A percentile compares a stretch with the other conserved stretches of the same genome.
phyloP scores from a whole-genome alignment of 2,113 vertebrate species.

The Cacatua alba region DNA sequence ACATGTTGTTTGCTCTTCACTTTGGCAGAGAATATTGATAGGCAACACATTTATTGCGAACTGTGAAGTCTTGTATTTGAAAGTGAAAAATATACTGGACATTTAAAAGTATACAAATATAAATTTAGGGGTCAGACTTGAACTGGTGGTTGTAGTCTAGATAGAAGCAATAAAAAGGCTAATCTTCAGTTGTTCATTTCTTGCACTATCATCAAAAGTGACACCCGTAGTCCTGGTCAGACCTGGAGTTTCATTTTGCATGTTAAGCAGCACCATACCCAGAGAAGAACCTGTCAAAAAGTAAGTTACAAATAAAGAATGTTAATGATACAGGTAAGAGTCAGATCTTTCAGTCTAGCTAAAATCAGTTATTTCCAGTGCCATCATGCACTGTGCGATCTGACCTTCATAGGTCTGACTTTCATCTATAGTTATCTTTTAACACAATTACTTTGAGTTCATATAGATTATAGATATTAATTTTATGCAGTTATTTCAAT shows the following conservation, averaged over 20 bases:
- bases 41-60: background rate
- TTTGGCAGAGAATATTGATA: background rate
- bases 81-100: background rate
- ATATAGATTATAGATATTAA: background rate
- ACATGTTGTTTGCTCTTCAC: background rate
- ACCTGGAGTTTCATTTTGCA: background rate
- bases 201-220: background rate
- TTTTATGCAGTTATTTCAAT: background rate
- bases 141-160: background rate
- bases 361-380: background rate
- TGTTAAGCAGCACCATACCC: background rate
- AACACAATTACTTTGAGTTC: background rate
- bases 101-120: background rate
- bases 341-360: background rate
- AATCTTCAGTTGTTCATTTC: background rate
- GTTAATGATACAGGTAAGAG: background rate
- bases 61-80: background rate
- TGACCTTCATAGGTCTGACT: accelerated
- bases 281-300: background rate
- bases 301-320: background rate
- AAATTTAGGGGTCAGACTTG: background rate
- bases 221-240: background rate
- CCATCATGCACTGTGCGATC: accelerated
- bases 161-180: background rate
- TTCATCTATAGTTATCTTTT: background rate